Evolutionary conservation across 2,888 invertebrate species (phyloP).

Genomic region (Dugesia japonica): DNA sequence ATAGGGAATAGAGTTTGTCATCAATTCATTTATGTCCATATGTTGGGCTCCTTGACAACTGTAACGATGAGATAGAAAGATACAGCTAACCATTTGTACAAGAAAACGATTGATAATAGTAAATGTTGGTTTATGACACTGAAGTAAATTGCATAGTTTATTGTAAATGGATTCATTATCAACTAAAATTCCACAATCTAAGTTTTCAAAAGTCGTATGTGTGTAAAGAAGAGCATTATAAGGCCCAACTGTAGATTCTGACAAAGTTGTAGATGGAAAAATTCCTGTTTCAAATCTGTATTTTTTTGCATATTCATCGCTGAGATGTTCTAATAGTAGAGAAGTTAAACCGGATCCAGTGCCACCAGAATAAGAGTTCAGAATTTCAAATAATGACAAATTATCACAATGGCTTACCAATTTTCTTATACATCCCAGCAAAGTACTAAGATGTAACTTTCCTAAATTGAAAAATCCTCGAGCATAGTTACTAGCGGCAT

Average conservation of each 20-base stretch:
- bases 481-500: slow-evolving; percentile 69
- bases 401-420: slow-evolving; percentile 62
- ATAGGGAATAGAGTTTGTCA: slow-evolving; percentile 31
- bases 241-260: slow-evolving; percentile 31
- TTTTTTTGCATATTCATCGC: slow-evolving; percentile 33
- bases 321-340: slow-evolving; percentile 31
- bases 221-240: slow-evolving; percentile 31
- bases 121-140: slow-evolving; percentile 5
- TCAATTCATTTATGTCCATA: slow-evolving; percentile 26
- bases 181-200: slow-evolving; percentile 30
- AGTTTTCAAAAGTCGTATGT: slow-evolving; percentile 29
- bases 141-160: not conserved
- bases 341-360: slow-evolving; percentile 34
- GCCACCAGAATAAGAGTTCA: slow-evolving; percentile 26
- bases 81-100: slow-evolving; percentile 28
- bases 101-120: slow-evolving; percentile 24
- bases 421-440: slow-evolving; percentile 58
- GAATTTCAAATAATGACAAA: slow-evolving; percentile 39
- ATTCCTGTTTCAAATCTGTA: slow-evolving; percentile 26
- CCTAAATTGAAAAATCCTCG: slow-evolving; percentile 64
- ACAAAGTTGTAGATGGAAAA: slow-evolving; percentile 31
- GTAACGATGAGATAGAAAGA: slow-evolving; percentile 24
- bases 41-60: slow-evolving; percentile 21
- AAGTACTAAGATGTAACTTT: slow-evolving; percentile 58
- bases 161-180: slow-evolving; percentile 33